These are phyloP conservation scores for Desmodus rotundus DNA, from an alignment of 2,113 vertebrate species.

Conservation along the genomic window DNA sequence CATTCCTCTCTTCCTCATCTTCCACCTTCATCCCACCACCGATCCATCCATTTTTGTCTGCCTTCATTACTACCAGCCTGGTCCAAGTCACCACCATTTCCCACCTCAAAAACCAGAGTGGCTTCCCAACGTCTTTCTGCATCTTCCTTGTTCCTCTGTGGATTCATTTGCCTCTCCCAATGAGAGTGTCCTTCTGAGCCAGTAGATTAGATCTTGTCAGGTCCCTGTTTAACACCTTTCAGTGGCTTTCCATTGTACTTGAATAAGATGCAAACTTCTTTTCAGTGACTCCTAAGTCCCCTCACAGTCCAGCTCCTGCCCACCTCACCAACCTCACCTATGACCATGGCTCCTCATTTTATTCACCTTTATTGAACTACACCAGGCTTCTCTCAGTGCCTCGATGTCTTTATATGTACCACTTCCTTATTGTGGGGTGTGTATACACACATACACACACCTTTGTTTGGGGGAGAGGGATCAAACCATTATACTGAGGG, in stretches of 20 bases:
- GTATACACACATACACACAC: not conserved
- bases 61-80: not conserved
- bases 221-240: not conserved
- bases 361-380: not conserved
- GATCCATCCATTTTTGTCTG: not conserved
- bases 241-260: not conserved
- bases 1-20: not conserved
- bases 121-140: not conserved
- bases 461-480: too few species aligned
- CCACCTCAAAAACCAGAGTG: not conserved
- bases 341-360: not conserved
- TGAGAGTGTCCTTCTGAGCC: not conserved
- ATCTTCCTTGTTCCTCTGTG: not conserved
- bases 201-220: not conserved
- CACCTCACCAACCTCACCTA: not conserved
- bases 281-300: not conserved
- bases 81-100: not conserved
- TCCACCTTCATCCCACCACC: not conserved
- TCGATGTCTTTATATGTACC: not conserved
- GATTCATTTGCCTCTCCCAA: not conserved
- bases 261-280: not conserved
- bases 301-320: too few species aligned
- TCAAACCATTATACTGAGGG: too few species aligned
- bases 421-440: not conserved
- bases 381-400: not conserved